A percentile compares a stretch with the other conserved stretches of the same genome.
Evolutionary conservation across 2,888 invertebrate species (phyloP).

Genomic region (Eurytoma californica): DNA sequence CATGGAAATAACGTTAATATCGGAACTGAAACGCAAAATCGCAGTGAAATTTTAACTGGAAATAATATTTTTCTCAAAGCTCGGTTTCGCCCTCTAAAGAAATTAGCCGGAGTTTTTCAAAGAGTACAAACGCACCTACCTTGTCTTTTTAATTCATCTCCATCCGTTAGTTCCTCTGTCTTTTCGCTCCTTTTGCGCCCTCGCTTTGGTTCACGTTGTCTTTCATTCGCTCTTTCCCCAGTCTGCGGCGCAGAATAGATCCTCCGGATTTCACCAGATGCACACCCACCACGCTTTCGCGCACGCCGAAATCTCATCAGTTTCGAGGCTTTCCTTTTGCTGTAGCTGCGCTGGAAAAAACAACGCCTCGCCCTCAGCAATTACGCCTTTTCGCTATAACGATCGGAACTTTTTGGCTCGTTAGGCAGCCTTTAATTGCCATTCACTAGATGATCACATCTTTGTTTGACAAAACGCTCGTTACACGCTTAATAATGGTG

Average conservation of each 20-base stretch:
- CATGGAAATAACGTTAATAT: too few relatives aligned
- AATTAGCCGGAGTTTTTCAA: too few relatives aligned
- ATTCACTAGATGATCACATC: too few relatives aligned
- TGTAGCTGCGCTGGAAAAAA: background rate
- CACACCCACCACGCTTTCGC: conserved; percentile 2
- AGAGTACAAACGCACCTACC: background rate
- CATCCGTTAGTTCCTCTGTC: background rate
- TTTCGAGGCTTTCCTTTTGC: conserved; percentile 16
- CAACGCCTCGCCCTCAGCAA: background rate
- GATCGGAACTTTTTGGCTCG: too few relatives aligned
- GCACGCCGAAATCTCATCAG: conserved; percentile 32
- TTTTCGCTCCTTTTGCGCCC: background rate
- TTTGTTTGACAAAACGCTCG: too few relatives aligned
- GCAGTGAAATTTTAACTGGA: background rate
- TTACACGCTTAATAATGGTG: too few relatives aligned
- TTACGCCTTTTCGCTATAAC: too few relatives aligned
- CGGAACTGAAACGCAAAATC: too few relatives aligned
- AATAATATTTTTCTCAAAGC: background rate
- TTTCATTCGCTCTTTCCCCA: conserved; percentile 17
- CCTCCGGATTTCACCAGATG: conserved; percentile 26
- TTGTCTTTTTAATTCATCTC: conserved; percentile 40
- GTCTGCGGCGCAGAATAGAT: background rate
- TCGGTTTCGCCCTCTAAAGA: too few relatives aligned
- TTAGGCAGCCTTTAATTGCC: too few relatives aligned
- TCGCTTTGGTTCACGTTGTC: conserved; percentile 30